Conservation (phyloP, 2,113 vertebrate species). For the Mungos mungo region DNA sequence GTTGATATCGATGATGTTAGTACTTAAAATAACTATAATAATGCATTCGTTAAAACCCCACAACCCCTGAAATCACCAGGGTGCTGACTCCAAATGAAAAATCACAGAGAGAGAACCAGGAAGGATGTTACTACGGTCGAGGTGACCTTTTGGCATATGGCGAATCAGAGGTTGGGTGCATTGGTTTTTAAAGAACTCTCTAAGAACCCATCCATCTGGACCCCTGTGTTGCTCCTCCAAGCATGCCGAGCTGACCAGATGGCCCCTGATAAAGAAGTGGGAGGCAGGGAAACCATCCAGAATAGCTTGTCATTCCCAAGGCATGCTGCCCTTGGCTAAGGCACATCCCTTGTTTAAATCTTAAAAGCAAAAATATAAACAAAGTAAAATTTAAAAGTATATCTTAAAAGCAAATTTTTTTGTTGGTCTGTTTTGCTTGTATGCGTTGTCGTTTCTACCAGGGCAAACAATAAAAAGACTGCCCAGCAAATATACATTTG, state of each 20-base stretch:
- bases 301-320: background rate
- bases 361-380: background rate
- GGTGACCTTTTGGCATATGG: constrained; percentile 78
- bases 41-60: constrained; percentile 49
- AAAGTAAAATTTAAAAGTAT: background rate
- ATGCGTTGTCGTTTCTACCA: background rate
- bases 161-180: constrained; percentile 67
- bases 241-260: constrained; percentile 77
- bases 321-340: constrained; percentile 4
- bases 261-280: constrained; percentile 72
- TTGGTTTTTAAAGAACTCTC: constrained; percentile 79
- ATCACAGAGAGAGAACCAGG: constrained; percentile 32
- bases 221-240: background rate
- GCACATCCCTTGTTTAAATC: background rate
- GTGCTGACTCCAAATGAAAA: background rate
- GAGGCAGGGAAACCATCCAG: constrained; percentile 63
- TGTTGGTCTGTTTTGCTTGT: background rate
- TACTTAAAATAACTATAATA: constrained; percentile 3
- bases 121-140: background rate
- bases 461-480: background rate
- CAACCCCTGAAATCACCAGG: background rate
- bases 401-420: background rate
- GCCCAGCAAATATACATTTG: background rate
- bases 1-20: background rate
- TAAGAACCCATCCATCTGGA: constrained; percentile 82